Conservation (phyloP, 2,797 vertebrate species). For the Rhabdomys pumilio region DNA sequence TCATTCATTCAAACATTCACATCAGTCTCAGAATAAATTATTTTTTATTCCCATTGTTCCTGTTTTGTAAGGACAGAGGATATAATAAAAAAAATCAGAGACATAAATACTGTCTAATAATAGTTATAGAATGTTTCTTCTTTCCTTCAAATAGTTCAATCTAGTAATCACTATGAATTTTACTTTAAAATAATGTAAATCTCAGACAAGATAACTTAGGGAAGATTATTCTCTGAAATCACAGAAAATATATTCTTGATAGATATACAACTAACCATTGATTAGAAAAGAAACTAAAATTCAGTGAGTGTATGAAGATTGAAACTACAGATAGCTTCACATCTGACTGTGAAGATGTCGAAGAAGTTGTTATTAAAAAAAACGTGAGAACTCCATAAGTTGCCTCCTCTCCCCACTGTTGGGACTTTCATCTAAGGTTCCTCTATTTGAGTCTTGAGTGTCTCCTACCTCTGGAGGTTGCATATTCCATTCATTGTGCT, state of each 20-base stretch:
- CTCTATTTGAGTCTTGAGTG: background rate
- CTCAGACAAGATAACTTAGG: background rate
- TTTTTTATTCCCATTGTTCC: no score
- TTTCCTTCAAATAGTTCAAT: background rate
- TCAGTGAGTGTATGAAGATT: background rate
- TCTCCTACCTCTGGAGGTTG: background rate
- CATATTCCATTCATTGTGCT: background rate
- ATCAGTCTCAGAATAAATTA: background rate
- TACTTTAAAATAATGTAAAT: background rate
- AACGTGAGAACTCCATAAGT: background rate
- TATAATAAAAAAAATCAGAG: background rate
- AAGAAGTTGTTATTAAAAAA: background rate
- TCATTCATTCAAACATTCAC: background rate
- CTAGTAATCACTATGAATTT: background rate
- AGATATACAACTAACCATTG: background rate
- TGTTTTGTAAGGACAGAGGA: background rate
- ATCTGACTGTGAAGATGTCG: background rate
- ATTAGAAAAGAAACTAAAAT: background rate
- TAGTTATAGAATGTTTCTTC: background rate
- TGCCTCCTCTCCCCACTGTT: background rate
- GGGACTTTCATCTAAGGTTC: background rate
- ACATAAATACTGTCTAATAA: background rate
- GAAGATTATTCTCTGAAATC: background rate
- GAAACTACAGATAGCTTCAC: background rate
- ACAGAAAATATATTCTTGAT: background rate